phyloP scores from a whole-genome alignment of 2,797 vertebrate species.

The Cottoperca gobio region DNA sequence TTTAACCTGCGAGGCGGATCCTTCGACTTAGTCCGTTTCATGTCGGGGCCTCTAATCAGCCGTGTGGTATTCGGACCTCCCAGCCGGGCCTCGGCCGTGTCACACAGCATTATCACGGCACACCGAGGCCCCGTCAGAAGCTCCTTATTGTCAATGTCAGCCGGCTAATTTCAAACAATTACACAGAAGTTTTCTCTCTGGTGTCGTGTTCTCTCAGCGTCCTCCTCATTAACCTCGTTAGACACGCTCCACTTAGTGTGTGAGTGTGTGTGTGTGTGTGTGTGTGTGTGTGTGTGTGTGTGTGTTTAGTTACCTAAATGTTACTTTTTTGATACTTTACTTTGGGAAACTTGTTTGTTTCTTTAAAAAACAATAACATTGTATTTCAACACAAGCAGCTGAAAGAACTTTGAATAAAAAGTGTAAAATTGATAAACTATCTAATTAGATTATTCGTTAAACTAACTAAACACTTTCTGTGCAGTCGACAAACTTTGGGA shows the following conservation, averaged over 20 bases:
- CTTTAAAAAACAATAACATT: too few relatives aligned
- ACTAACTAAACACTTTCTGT: too few relatives aligned
- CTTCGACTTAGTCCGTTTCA: constrained; percentile 80
- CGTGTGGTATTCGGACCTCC: constrained; percentile 84
- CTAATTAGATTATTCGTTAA: too few relatives aligned
- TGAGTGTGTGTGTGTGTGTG: background rate
- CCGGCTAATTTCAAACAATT: constrained; percentile 82
- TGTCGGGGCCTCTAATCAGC: constrained; percentile 82
- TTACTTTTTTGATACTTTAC: background rate
- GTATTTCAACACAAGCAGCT: too few relatives aligned
- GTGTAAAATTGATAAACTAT: too few relatives aligned
- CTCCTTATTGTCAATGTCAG: constrained; percentile 82
- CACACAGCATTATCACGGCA: constrained; percentile 68
- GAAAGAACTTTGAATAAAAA: too few relatives aligned
- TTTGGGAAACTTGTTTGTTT: background rate
- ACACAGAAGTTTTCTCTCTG: constrained; percentile 58
- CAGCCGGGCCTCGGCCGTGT: constrained; percentile 63
- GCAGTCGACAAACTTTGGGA: too few relatives aligned
- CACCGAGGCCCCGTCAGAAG: constrained; percentile 65
- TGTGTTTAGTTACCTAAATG: background rate
- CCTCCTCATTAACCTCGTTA: constrained; percentile 70
- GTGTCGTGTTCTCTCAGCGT: constrained; percentile 54
- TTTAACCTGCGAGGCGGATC: constrained; percentile 75
- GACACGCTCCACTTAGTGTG: constrained; percentile 36
- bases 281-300: background rate